Evolutionary conservation across 2,888 invertebrate genomes (phyloP).

Genomic region (Aromia moschata): DNA sequence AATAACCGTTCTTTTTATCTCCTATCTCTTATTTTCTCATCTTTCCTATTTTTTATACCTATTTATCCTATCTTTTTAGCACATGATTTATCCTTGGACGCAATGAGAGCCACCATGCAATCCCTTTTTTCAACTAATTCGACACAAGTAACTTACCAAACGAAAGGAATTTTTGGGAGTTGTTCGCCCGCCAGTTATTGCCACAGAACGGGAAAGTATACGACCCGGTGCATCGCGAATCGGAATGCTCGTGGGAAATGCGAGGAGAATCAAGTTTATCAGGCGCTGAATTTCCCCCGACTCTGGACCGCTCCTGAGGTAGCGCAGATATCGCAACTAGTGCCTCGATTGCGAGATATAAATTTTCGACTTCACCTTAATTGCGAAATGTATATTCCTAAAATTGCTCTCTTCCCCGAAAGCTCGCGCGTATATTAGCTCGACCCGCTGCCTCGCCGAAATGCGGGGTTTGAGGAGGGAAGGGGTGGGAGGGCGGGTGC

Average conservation of each 20-base stretch:
- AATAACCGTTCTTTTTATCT: no score
- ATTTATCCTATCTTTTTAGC: no score
- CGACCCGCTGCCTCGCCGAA: slow-evolving; percentile 26
- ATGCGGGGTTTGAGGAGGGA: not conserved
- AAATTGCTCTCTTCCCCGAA: slow-evolving; percentile 50
- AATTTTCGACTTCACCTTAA: slow-evolving; percentile 55
- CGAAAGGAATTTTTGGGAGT: no score
- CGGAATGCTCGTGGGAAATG: slow-evolving; percentile 5
- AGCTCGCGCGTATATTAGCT: slow-evolving; percentile 45
- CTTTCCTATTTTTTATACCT: no score
- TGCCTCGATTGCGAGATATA: slow-evolving; percentile 51
- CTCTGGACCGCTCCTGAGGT: slow-evolving; percentile 1
- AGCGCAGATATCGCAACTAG: slow-evolving; percentile 32
- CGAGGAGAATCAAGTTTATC: slow-evolving; percentile 4
- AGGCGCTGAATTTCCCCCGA: slow-evolving; percentile 1
- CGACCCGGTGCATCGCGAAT: not conserved
- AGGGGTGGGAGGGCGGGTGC: slow-evolving; percentile 32
- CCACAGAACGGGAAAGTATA: not conserved
- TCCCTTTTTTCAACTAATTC: no score
- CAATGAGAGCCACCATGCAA: no score
- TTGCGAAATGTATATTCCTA: slow-evolving; percentile 55
- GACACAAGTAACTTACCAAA: no score
- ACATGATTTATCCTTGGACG: no score
- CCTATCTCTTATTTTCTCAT: no score
- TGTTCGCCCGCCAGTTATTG: no score